Evolutionary conservation across 2,113 vertebrate genomes (phyloP).

Genomic region (Catharus bicknelli): DNA sequence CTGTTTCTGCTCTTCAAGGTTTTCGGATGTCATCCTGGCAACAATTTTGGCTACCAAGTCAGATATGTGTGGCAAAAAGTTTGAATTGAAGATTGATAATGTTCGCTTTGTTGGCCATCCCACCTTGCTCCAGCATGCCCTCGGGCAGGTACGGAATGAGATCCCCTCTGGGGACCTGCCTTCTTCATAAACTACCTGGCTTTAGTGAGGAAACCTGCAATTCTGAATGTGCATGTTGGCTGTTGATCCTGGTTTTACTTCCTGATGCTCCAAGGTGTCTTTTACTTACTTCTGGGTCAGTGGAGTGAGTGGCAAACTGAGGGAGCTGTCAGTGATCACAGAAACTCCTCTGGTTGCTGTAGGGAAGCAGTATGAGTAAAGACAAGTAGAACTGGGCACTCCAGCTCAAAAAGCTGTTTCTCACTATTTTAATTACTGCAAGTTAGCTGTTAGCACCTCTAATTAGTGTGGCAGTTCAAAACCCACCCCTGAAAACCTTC

Average conservation of each 20-base stretch:
- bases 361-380: neutral
- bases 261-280: neutral
- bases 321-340: neutral
- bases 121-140: slow-evolving; percentile 89
- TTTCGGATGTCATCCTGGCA: slow-evolving; percentile 95
- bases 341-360: neutral
- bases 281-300: neutral
- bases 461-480: neutral
- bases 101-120: slow-evolving; percentile 97
- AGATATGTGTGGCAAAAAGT: slow-evolving; percentile 97
- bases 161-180: neutral
- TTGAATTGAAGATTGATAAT: slow-evolving; percentile 98
- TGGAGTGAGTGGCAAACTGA: neutral
- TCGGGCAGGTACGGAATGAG: slow-evolving; percentile 74
- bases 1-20: slow-evolving; percentile 76
- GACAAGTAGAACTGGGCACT: neutral
- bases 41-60: slow-evolving; percentile 98
- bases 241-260: neutral
- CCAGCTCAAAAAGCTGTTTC: neutral
- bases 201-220: neutral
- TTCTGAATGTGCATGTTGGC: neutral
- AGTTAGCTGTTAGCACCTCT: slow-evolving; percentile 18
- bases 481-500: neutral
- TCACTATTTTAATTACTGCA: neutral
- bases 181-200: neutral